These are phyloP conservation scores for Bellardia pandia DNA, from an alignment of 2,888 invertebrate species.

Conservation along the genomic window DNA sequence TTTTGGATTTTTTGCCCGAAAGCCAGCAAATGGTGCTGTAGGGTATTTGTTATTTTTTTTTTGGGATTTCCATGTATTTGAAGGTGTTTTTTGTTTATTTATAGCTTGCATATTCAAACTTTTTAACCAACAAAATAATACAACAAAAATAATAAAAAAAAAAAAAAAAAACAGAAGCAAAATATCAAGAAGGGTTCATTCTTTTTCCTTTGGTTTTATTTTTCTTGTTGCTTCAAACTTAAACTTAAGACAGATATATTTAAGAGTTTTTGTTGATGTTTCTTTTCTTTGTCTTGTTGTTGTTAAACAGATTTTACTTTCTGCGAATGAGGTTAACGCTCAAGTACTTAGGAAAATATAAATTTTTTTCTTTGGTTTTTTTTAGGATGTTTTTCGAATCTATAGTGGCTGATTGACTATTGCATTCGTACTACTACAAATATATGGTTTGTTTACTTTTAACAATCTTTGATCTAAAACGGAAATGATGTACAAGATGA, in stretches of 20 bases:
- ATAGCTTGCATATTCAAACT: slow-evolving; percentile 41
- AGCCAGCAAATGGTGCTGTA: slow-evolving; percentile 1
- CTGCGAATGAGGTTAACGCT: slow-evolving; percentile 50
- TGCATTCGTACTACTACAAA: slow-evolving; percentile 28
- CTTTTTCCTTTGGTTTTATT: slow-evolving; percentile 5
- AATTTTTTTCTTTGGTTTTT: not conserved
- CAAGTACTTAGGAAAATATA: slow-evolving; percentile 43
- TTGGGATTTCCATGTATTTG: not conserved
- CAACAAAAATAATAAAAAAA: not conserved
- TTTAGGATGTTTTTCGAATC: not conserved
- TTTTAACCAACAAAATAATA: slow-evolving; percentile 35
- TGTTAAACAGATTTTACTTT: slow-evolving; percentile 55
- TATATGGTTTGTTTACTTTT: slow-evolving; percentile 29
- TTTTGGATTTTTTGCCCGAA: not conserved
- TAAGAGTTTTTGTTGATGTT: not conserved
- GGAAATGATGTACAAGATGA: slow-evolving; percentile 53
- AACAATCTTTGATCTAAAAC: slow-evolving; percentile 62
- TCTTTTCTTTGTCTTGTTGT: not conserved
- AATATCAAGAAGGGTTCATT: slow-evolving; percentile 15
- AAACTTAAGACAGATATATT: slow-evolving; percentile 22
- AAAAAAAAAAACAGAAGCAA: not conserved
- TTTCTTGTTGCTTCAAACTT: slow-evolving; percentile 5
- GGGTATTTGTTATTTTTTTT: slow-evolving; percentile 8
- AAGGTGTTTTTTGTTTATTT: not conserved
- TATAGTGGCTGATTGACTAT: slow-evolving; percentile 30